Evolutionary conservation across 2,113 vertebrate genomes (phyloP), one percentile per base, ranked within the genome.

Genomic region (Hydropotes inermis): DNA sequence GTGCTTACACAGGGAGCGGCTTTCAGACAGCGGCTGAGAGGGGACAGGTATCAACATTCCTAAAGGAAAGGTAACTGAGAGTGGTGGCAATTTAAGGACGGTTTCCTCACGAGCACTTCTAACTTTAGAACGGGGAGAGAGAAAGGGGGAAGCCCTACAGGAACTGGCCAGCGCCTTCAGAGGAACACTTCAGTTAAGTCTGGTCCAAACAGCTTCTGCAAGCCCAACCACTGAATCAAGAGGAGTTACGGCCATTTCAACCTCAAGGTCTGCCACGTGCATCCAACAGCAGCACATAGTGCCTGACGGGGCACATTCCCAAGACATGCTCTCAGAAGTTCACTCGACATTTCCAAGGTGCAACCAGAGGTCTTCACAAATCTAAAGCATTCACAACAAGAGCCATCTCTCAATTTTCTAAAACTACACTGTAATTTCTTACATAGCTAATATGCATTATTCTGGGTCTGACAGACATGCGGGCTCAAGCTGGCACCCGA

Each of bases 51-150:
- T 84, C 94, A 84, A 92, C 74, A 58, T 88, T 94, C 93, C 88
- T 91, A 70, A 92, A 78, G 91, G 78, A 96, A 96, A 93, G 79
- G 84, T 61, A 91, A 95, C 11, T 25, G 36, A 57, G 89, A 94
- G 47, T 30, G 93, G 64, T 5, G 47, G 67, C 76, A 87, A 88
- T 60, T 89, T 47, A 78, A 83, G 84, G 60, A 52, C 16, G n/a
- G 43, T 81, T 76, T 95, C 87, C 74, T 74, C 55, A 52, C 1
- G 74, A 47, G 57, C n/a, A 88, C 47, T 43, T 95, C 89, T 87
- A 86, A 79, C 57, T 70, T 94, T 10, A 64, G 79, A 84, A 50
- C 21, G 23, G 64, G 64, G 45, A 25, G 16, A 76, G 43, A 67
- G 45, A 70, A 36, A 27, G 6, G 14, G 61, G 57, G 57, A 4